Base-by-base conservation (phyloP, 2,797 vertebrate species). In the Scarus forsteni region DNA sequence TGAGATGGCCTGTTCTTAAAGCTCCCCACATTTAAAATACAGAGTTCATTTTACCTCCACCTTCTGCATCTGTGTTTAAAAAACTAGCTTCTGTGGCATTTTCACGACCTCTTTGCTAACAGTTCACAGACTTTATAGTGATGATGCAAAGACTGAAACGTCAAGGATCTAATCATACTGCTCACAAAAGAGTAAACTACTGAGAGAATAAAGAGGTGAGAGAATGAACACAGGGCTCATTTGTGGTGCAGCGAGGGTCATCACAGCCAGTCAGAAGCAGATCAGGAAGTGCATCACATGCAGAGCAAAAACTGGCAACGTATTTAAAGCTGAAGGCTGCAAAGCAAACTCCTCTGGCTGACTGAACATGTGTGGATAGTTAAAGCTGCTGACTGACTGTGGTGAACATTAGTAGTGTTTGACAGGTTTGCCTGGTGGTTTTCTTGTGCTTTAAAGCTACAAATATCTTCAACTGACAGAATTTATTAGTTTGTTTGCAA, bases 201-300 rank as follows among this genome's bases (percentile, higher is more conserved):
- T 27, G 49, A 7, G 49, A 7, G 55, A 19, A 12, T 2, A 10
- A 4, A 59, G 19, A 7, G 10, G n/a, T 36, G 27, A 36, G 52
- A 44, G 60, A 59, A 66, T 27, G 59, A 57, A 43, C 10, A 19
- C 19, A 52, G 48, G 43, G 35, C 71, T 68, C 61, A 68, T 50
- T 62, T 79, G 59, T 60, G 70, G 60, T 62, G 60, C 60, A 65
- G 67, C 18, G 2, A 27, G 50, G 44, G 48, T 67, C 38, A 38
- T 70, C 65, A 73, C 73, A 77, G 80, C 70, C 55, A 63, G 55
- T 73, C 64, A 70, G 67, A 68, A 75, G 80, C 77, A 70, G 80
- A 55, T 67, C 73, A 71, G 74, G 42, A 74, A 48, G 73, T 16
- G 74, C 45, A 70, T 75, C 60, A 75, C 77, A 83, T 85, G 77